A percentile compares a stretch with the other conserved stretches of the same genome.
Evolutionary conservation across 2,797 vertebrate species (phyloP).

Genomic region (Rhynchotus rufescens): DNA sequence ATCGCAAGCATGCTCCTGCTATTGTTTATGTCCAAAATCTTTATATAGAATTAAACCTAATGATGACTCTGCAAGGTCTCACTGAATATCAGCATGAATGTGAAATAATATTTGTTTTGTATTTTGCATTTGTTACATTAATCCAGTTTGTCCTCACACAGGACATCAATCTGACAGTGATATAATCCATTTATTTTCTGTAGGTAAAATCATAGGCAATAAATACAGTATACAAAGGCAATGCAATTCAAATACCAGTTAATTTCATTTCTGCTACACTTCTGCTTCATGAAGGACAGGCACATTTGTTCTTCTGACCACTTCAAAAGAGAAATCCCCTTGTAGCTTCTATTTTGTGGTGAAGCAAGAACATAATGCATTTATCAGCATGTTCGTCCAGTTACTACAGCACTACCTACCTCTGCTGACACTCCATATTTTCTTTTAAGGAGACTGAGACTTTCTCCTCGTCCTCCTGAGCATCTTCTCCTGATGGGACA

Average conservation of each 20-base stretch:
- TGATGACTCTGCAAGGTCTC: constrained; percentile 23
- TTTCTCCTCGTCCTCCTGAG: not conserved
- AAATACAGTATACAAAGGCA: not conserved
- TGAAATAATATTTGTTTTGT: constrained; percentile 30
- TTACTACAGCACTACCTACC: not conserved
- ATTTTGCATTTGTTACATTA: constrained; percentile 26
- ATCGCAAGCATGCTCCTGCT: not conserved
- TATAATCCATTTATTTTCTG: not conserved
- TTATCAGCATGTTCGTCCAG: not conserved
- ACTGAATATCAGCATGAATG: constrained; percentile 38
- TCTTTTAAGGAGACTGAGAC: not conserved
- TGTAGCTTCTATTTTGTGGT: not conserved
- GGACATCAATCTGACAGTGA: not conserved
- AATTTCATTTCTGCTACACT: constrained; percentile 8
- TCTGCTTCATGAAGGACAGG: not conserved
- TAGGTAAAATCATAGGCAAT: not conserved
- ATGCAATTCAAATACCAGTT: not conserved
- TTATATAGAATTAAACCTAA: constrained; percentile 12
- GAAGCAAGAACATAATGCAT: not conserved
- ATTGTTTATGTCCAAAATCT: not conserved
- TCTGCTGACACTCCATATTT: not conserved
- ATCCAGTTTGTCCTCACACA: not conserved
- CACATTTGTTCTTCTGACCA: not conserved
- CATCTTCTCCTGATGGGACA: not conserved
- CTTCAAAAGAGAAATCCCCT: not conserved